These are phyloP conservation scores for Ceratitis capitata DNA, from an alignment of 1,140 invertebrate species.

Conservation along the genomic window DNA sequence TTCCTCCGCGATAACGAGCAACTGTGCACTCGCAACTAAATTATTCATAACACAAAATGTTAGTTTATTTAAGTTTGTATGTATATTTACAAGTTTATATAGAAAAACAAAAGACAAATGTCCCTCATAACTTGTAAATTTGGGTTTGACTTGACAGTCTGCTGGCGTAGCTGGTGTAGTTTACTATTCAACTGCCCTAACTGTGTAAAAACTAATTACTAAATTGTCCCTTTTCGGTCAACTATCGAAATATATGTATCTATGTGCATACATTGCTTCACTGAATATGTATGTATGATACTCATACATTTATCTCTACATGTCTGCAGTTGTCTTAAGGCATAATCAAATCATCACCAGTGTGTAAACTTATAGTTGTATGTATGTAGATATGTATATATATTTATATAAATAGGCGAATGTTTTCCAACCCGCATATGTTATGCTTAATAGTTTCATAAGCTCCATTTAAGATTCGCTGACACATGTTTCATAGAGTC, in stretches of 20 bases:
- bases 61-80: conserved; percentile 49
- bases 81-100: conserved; percentile 42
- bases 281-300: neutral
- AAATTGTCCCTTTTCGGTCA: neutral
- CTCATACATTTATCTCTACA: neutral
- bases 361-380: neutral
- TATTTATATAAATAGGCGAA: neutral
- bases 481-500: conserved; percentile 61
- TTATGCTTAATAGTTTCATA: conserved; percentile 62
- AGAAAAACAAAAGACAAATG: conserved; percentile 34
- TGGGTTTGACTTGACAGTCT: conserved; percentile 19
- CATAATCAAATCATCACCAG: neutral
- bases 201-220: conserved; percentile 38
- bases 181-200: neutral
- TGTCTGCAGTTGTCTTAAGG: conserved; percentile 22
- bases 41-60: conserved; percentile 55
- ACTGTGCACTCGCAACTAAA: conserved; percentile 46
- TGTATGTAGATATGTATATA: neutral
- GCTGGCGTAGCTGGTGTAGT: neutral
- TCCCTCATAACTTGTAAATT: conserved; percentile 31
- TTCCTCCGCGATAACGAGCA: neutral
- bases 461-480: conserved; percentile 65
- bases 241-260: neutral
- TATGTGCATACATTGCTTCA: neutral
- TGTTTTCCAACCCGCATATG: conserved; percentile 26